These are phyloP conservation scores for Plagodis pulveraria DNA, from an alignment of 2,888 invertebrate genomes.

Conservation along the genomic window DNA sequence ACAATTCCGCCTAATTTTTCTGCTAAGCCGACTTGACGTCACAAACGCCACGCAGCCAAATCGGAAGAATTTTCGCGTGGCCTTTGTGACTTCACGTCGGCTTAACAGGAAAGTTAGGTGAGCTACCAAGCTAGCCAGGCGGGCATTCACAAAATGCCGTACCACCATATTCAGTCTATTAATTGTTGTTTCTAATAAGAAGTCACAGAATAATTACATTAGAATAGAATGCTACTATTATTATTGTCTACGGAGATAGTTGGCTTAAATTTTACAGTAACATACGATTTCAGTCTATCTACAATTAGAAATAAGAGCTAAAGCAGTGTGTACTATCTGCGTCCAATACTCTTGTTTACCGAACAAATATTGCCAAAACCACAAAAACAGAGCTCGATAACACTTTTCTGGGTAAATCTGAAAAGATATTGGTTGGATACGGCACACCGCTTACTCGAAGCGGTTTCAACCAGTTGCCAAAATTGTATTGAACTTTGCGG, in stretches of 20 bases:
- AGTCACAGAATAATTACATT: too few species aligned
- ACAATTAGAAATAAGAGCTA: constrained; percentile 5
- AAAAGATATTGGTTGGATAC: constrained; percentile 43
- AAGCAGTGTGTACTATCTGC: constrained; percentile 3
- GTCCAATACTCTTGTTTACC: constrained; percentile 13
- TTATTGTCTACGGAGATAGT: constrained; percentile 1
- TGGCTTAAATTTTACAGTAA: constrained; percentile 4
- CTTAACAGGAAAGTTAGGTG: too few species aligned
- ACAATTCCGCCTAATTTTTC: too few species aligned
- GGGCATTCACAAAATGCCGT: too few species aligned
- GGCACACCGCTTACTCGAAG: constrained; percentile 38
- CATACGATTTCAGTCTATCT: neutral
- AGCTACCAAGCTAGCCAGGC: too few species aligned
- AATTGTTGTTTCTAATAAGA: too few species aligned
- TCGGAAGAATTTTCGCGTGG: too few species aligned
- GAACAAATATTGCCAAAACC: constrained; percentile 19
- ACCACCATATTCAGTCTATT: too few species aligned
- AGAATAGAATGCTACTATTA: neutral
- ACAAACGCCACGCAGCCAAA: too few species aligned
- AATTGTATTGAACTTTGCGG: constrained; percentile 15
- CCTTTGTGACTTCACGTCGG: too few species aligned
- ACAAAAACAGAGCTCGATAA: constrained; percentile 31
- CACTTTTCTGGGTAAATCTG: constrained; percentile 41
- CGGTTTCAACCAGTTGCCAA: constrained; percentile 14
- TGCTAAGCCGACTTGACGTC: too few species aligned